Conservation (phyloP, 2,113 vertebrate genomes). For the Todiramphus chloris region DNA sequence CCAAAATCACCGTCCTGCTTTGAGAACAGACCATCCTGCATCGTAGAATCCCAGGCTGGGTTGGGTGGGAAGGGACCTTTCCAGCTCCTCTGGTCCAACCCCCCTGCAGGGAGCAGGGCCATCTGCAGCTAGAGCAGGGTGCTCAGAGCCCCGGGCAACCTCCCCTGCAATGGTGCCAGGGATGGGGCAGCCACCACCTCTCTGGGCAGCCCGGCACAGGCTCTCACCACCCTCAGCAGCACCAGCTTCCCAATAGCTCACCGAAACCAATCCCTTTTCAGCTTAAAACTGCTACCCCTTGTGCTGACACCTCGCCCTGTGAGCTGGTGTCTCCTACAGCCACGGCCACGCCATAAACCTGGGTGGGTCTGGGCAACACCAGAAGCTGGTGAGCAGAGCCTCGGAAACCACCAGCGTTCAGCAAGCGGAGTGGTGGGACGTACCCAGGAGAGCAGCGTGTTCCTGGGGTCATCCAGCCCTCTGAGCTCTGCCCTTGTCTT, state of each 20-base stretch:
- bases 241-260: not conserved
- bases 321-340: not conserved
- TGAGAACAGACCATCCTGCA: not conserved
- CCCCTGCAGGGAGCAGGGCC: not conserved
- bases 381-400: not conserved
- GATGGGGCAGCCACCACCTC: not conserved
- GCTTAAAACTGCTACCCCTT: not conserved
- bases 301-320: too few species aligned
- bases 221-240: not conserved
- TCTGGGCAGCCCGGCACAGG: not conserved
- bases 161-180: not conserved
- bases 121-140: not conserved
- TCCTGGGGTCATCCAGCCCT: not conserved
- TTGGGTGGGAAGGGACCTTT: not conserved
- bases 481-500: not conserved
- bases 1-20: not conserved
- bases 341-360: not conserved
- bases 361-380: not conserved
- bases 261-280: not conserved
- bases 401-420: not conserved
- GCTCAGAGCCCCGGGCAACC: not conserved
- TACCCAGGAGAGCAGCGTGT: not conserved
- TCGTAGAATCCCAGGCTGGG: not conserved
- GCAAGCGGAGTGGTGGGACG: accelerated
- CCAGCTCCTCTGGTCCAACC: not conserved